These are phyloP conservation scores for Zelleria hepariella DNA, from an alignment of 2,888 invertebrate species.

Conservation along the genomic window DNA sequence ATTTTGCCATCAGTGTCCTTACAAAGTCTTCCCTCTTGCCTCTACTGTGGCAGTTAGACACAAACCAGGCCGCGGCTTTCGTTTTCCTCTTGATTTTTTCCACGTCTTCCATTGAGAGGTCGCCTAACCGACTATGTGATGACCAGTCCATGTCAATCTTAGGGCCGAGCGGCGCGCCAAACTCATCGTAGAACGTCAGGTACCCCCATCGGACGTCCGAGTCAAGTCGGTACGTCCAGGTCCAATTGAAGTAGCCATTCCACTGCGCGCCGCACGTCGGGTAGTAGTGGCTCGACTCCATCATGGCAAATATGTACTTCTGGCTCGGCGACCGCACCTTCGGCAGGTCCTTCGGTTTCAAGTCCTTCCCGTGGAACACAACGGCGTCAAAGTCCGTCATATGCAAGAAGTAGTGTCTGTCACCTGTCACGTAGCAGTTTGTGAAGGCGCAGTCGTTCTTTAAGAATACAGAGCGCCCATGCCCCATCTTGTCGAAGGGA, in stretches of 20 bases:
- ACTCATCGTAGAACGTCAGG: slow-evolving; percentile 5
- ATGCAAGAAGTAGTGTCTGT: slow-evolving; percentile 11
- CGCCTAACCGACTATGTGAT: not conserved
- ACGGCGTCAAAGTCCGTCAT: not conserved
- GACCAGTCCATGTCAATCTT: slow-evolving; percentile 7
- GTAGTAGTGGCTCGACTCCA: slow-evolving; percentile 15
- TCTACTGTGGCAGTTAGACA: slow-evolving; percentile 5
- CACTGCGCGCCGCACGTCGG: slow-evolving; percentile 11
- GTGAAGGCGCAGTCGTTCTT: slow-evolving; percentile 16
- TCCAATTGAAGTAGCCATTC: slow-evolving; percentile 17
- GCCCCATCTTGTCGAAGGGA: slow-evolving; percentile 13
- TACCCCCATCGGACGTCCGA: slow-evolving; percentile 15
- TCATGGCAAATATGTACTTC: slow-evolving; percentile 14
- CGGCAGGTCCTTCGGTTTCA: slow-evolving; percentile 2
- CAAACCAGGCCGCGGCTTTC: slow-evolving; percentile 10
- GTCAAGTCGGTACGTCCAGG: slow-evolving; percentile 16
- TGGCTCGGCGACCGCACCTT: slow-evolving; percentile 10
- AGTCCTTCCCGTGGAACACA: not conserved
- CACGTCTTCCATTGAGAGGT: not conserved
- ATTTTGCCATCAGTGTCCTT: slow-evolving; percentile 3
- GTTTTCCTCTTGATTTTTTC: slow-evolving; percentile 4
- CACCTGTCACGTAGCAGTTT: slow-evolving; percentile 20
- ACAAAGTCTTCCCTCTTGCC: slow-evolving; percentile 4
- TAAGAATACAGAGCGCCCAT: slow-evolving; percentile 15
- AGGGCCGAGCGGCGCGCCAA: slow-evolving; percentile 4